Base-by-base conservation (phyloP, 2,797 vertebrate species). In the Hozukius guyotensis region DNA sequence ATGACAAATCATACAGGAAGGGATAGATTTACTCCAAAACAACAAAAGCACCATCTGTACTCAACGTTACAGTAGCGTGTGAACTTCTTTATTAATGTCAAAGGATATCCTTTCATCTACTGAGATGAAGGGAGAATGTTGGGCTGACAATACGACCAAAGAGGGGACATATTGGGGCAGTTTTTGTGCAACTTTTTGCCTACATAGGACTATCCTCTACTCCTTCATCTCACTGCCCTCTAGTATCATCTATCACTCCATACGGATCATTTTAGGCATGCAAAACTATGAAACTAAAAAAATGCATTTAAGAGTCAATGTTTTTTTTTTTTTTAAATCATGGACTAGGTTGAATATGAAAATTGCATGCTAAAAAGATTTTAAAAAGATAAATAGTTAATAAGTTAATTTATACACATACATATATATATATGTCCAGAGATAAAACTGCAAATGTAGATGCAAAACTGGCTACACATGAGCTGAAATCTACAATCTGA, bases 1-100 rank as follows among this genome's bases (percentile, higher is more conserved):
- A 69, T 72, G 71, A 86, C 70, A 36, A 75, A 89, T 83, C 70
- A 73, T n/a, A 62, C 69, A 49, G 55, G 52, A 64, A 59, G 29
- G 36, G 78, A 85, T 88, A 8, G 5, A 32, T 68, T 87, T 65
- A 85, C 87, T 62, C 10, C 14, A 4, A 62, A 56, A 80, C 59
- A 77, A 90, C 64, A 89, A 91, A 82, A 72, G 66, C 69, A 18
- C 18, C 64, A 49, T 64, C 83, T 69, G 55, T 18, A 52, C 29
- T 69, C 1, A 27, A 31, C 67, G 83, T 79, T 53, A 63, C 55
- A 77, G 69, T 77, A 77, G 65, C 22, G 27, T 86, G 85, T 83
- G 80, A 92, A 87, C 74, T 69, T 73, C 32, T 52, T 60, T 83
- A 25, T 34, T 63, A 29, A 73, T 57, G 52, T 73, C 18, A 38